These are phyloP conservation scores for Drosophila quinaria DNA, from an alignment of 2,888 invertebrate genomes.

Conservation along the genomic window DNA sequence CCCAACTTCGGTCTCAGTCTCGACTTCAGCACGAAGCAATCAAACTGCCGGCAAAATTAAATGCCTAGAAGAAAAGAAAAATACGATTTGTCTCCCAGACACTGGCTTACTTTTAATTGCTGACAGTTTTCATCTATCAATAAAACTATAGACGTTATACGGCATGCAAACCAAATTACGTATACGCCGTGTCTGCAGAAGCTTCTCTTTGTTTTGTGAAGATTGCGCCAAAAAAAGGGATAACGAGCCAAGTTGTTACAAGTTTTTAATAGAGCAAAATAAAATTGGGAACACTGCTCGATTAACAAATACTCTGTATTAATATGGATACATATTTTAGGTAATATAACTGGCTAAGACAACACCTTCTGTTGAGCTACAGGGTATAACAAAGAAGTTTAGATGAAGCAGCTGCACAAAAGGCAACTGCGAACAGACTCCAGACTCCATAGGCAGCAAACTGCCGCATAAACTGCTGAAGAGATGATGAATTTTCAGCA, in stretches of 20 bases:
- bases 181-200: constrained; percentile 37
- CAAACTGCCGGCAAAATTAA: constrained; percentile 59
- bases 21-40: constrained; percentile 38
- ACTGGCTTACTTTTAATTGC: constrained; percentile 64
- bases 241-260: constrained; percentile 81
- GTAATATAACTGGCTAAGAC: too few species aligned
- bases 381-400: constrained; percentile 43
- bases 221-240: constrained; percentile 51
- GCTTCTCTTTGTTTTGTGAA: constrained; percentile 26
- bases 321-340: neutral
- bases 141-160: constrained; percentile 47
- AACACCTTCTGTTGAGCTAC: neutral
- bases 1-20: neutral
- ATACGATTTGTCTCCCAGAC: constrained; percentile 45
- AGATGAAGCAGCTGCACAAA: constrained; percentile 30
- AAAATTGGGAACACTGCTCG: neutral
- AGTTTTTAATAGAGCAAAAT: constrained; percentile 84
- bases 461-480: constrained; percentile 78
- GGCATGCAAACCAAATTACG: constrained; percentile 73
- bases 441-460: constrained; percentile 63
- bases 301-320: constrained; percentile 2
- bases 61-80: constrained; percentile 41
- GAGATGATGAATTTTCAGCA: constrained; percentile 82
- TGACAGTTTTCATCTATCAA: constrained; percentile 61
- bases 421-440: constrained; percentile 29